Conservation (phyloP, 2,797 vertebrate genomes). For the Myotis daubentonii region DNA sequence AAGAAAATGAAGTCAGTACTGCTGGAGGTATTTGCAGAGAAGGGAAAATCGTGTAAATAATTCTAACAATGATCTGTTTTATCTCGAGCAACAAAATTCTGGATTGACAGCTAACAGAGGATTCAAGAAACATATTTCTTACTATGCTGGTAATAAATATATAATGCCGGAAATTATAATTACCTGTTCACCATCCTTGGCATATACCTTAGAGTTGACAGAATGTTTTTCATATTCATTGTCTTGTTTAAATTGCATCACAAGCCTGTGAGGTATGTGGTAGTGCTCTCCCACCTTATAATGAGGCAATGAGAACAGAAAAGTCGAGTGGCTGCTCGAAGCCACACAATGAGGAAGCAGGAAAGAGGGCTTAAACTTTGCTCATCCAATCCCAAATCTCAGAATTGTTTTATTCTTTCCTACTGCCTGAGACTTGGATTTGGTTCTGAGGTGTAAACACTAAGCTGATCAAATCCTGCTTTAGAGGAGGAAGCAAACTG, state of each 20-base stretch:
- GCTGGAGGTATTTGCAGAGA: neutral
- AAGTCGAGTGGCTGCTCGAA: neutral
- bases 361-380: neutral
- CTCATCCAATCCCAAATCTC: neutral
- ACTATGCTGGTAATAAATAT: slow-evolving; percentile 17
- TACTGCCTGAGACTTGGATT: slow-evolving; percentile 12
- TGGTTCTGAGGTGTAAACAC: neutral
- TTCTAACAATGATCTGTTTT: neutral
- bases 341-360: neutral
- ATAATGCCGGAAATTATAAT: slow-evolving; percentile 17
- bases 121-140: slow-evolving; percentile 28
- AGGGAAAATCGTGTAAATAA: neutral
- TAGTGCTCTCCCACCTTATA: neutral
- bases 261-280: neutral
- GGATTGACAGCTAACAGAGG: neutral
- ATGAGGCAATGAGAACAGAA: neutral
- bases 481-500: neutral
- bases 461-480: neutral
- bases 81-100: slow-evolving; percentile 27
- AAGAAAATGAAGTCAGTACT: neutral
- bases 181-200: neutral
- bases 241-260: slow-evolving; percentile 19
- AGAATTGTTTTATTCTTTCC: neutral
- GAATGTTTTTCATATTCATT: neutral
- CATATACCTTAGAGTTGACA: neutral